Percentiles rank a stretch among this genome's conserved stretches.
Evolutionary conservation across 2,888 invertebrate genomes (phyloP).

Genomic region (Anaspis maculata): DNA sequence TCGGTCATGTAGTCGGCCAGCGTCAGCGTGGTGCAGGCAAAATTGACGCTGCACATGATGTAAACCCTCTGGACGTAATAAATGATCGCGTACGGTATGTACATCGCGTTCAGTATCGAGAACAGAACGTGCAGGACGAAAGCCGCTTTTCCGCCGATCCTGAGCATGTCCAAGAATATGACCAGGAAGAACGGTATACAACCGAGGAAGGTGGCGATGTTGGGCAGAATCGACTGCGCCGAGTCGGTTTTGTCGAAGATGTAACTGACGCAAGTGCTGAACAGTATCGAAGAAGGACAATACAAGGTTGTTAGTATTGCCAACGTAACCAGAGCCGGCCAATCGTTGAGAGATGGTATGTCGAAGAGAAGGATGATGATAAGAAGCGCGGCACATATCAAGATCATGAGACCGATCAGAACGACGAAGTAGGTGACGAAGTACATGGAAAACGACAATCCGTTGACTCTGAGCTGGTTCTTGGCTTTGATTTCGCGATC

Average conservation of each 20-base stretch:
- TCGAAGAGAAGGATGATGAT: conserved; percentile 58
- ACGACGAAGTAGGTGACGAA: conserved; percentile 69
- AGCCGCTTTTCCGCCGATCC: conserved; percentile 59
- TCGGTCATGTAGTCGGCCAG: conserved; percentile 61
- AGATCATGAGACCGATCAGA: conserved; percentile 57
- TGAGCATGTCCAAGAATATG: conserved; percentile 61
- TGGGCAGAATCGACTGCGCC: conserved; percentile 71
- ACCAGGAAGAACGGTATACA: conserved; percentile 68
- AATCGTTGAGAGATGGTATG: conserved; percentile 60
- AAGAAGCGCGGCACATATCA: conserved; percentile 58
- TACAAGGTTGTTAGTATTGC: conserved; percentile 60
- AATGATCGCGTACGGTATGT: conserved; percentile 73
- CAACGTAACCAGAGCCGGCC: conserved; percentile 60
- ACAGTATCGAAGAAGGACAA: conserved; percentile 67
- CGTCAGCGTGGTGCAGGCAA: conserved; percentile 53
- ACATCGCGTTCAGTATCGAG: conserved; percentile 68
- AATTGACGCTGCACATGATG: conserved; percentile 60
- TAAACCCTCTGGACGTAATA: conserved; percentile 75
- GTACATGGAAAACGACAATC: conserved; percentile 66
- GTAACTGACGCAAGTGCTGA: conserved; percentile 69
- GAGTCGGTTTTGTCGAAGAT: conserved; percentile 77
- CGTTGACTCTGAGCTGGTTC: conserved; percentile 75
- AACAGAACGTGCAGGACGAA: conserved; percentile 64
- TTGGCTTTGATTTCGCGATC: conserved; percentile 78
- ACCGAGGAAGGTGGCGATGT: conserved; percentile 66